Base-by-base conservation (phyloP, 2,888 invertebrate genomes). In the Macrosoma leucophasiata region DNA sequence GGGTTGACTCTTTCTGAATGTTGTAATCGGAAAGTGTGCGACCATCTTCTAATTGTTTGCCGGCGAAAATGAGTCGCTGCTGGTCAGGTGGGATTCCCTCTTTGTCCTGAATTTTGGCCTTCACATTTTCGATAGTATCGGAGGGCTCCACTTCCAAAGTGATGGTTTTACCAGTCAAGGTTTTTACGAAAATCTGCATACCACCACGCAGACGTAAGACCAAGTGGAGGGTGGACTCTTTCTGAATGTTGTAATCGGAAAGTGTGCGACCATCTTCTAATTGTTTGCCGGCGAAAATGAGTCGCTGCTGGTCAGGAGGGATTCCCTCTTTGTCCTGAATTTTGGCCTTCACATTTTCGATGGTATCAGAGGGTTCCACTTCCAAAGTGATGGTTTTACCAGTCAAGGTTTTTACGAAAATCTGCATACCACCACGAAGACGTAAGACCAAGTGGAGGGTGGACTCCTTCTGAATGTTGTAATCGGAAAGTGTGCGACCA, bases 391-490 rank as follows among this genome's bases (percentile, higher is more conserved):
- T 65, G 0, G 65, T 66, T 23, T 66, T 66, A 1, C 66, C 66
- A 11, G 64, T 66, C 0, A 66, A 43, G 2, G 66, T 66, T 26
- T 66, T 66, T 0, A 66, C 66, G 20, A 64, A 67, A 12, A 67
- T 67, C 43, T 65, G 64, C 66, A 63, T 65, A 10, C 47, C 49
- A 36, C 49, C 49, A 8, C 50, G 43, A 0, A 77, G 68, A 58
- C 77, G 71, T 1, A 78, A 8, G 0, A 78, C 77, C 3, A 78
- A 23, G 3, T 77, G 77, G 0, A 77, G 59, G 0, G 77, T 77
- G 0, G 76, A 76, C 13, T 77, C 77, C 2, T 77, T 77, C 4
- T 77, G 77, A 3, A 77, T 77, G 7, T 77, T 77, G 23, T 77
- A 77, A 29, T 77, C 77, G 0, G 76, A 76, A 0, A 77, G 47